These are phyloP conservation scores for Python bivittatus DNA, from an alignment of 2,113 vertebrate genomes.

Conservation along the genomic window DNA sequence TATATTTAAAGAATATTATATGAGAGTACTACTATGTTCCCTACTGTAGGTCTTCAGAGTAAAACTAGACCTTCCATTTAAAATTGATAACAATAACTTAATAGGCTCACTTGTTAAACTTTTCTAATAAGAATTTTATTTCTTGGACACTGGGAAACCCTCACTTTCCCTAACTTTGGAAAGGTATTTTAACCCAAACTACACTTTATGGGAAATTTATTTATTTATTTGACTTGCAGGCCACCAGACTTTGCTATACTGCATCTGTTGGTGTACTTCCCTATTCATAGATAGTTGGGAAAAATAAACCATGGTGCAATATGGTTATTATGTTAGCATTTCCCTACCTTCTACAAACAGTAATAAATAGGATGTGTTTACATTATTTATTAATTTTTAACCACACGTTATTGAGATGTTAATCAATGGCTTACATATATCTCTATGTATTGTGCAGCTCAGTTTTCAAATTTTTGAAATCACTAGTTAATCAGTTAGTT, in stretches of 20 bases:
- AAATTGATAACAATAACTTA: conserved; percentile 40
- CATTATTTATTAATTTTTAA: neutral
- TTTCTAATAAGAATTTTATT: conserved; percentile 6
- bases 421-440: neutral
- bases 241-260: too few relatives aligned
- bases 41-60: conserved; percentile 25
- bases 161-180: neutral
- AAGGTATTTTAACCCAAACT: neutral
- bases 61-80: conserved; percentile 27
- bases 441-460: neutral
- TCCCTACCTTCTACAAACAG: neutral
- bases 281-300: neutral
- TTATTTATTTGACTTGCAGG: neutral
- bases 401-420: neutral
- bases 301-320: neutral
- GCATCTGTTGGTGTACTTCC: neutral
- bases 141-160: neutral
- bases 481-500: too few relatives aligned
- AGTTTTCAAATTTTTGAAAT: neutral
- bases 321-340: neutral
- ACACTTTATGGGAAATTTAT: neutral
- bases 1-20: conserved; percentile 18
- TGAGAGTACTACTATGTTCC: conserved; percentile 27
- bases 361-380: neutral
- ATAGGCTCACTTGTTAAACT: neutral